phyloP scores from a whole-genome alignment of 2,113 vertebrate genomes.

The Patagioenas fasciata region DNA sequence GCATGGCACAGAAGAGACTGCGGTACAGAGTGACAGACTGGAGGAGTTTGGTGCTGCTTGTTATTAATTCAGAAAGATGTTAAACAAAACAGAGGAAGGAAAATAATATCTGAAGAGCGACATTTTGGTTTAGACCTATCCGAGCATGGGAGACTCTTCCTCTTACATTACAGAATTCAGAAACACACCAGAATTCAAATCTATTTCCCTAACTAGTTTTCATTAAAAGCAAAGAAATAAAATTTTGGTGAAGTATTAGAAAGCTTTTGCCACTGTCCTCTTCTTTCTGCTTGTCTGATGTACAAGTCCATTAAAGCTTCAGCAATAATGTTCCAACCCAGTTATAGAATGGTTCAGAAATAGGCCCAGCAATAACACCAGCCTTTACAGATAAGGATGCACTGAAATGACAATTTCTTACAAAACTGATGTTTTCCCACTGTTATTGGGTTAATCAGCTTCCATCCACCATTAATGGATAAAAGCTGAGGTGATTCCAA shows the following conservation, averaged over 20 bases:
- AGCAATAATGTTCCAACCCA: background rate
- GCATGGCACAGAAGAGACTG: background rate
- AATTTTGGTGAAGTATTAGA: conserved; percentile 25
- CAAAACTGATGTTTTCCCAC: background rate
- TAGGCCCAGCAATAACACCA: background rate
- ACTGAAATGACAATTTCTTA: background rate
- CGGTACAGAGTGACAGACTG: background rate
- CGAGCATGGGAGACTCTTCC: background rate
- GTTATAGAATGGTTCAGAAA: background rate
- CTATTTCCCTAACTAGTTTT: background rate
- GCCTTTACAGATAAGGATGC: background rate
- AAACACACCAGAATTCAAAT: background rate
- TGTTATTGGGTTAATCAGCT: background rate
- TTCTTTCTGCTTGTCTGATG: background rate
- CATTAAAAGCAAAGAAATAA: conserved; percentile 42
- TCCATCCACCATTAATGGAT: background rate
- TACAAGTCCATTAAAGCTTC: background rate
- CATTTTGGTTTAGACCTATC: background rate
- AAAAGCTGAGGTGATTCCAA: background rate
- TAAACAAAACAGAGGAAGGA: background rate
- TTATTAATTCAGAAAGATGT: background rate
- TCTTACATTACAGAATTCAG: background rate
- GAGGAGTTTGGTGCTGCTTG: background rate
- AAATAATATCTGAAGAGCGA: background rate
- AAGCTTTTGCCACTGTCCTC: conserved; percentile 6